Base-by-base conservation (phyloP, 2,113 vertebrate species). In the Zosterops borbonicus region DNA sequence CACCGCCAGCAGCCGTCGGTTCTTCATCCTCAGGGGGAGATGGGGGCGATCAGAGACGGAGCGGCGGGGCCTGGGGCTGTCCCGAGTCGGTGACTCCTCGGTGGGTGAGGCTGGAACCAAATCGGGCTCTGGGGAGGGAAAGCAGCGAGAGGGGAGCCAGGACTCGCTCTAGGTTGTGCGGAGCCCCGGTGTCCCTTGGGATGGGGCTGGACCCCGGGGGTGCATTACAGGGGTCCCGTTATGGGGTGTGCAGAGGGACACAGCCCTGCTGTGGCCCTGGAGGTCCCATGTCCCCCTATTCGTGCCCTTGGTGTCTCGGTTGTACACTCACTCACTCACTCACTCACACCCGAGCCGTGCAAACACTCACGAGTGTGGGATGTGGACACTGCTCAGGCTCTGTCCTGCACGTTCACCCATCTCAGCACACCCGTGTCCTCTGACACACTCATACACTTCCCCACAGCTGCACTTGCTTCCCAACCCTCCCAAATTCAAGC, bases 311-410 rank as follows among this genome's bases (percentile, higher is more conserved):
- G 31, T 59, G 64, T 59, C 11, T 1, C 12, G 1, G 44, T 8
- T 31, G 65, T 41, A 44, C 35, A 0, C 23, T 22, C 69, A 17
- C 23, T 22, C 69, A 17, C 37, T 37, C 33, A 0, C 23, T 22
- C 69, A 17, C 23, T 22, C 69, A 17, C 49, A 2, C 39, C 3
- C 5, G 33, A 39, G 29, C 10, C 0, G 29, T 8, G 46, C 56
- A 16, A n/a, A 28, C 39, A 6, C 47, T 23, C 46, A 23, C 2
- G 2, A 20, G 46, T 0, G 2, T 0, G 2, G 42, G 13, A 13
- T 56, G 25, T 3, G 2, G 18, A 3, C 42, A 5, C 3, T 4
- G 44, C 73, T 56, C 2, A 4, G 39, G 17, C 52, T 74, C 44
- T 1, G n/a, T 42, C 62, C 58, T 24, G 65, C n/a, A 2, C 2